These are phyloP conservation scores for Gryllus bimaculatus DNA, from an alignment of 1,140 invertebrate genomes.

Conservation along the genomic window DNA sequence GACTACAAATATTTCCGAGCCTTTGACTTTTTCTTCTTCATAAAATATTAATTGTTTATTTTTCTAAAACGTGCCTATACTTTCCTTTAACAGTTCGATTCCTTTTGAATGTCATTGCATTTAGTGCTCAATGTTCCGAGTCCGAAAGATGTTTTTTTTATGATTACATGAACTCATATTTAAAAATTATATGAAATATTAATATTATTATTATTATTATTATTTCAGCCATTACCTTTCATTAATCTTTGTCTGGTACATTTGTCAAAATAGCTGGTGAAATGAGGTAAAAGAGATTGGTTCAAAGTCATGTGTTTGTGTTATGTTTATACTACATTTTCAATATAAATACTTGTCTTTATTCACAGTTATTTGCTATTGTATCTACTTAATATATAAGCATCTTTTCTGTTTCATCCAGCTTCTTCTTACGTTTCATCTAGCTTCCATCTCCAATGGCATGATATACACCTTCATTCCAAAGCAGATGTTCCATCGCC, in stretches of 20 bases:
- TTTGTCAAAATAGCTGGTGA: background rate
- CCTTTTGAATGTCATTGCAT: background rate
- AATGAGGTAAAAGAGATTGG: no score
- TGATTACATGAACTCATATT: no score
- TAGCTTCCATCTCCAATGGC: background rate
- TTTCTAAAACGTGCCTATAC: background rate
- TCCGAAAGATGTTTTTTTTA: background rate
- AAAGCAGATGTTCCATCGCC: background rate
- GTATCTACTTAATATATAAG: background rate
- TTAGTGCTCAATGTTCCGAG: background rate
- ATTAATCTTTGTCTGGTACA: background rate
- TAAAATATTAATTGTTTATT: background rate
- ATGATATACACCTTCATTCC: background rate
- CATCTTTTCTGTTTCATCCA: background rate
- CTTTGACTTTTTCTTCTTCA: background rate
- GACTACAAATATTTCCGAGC: background rate
- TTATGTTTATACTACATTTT: background rate
- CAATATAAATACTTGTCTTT: background rate
- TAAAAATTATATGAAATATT: background rate
- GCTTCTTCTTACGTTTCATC: background rate
- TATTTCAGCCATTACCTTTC: background rate
- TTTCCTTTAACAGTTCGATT: no score
- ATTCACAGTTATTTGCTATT: background rate
- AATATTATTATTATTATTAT: background rate
- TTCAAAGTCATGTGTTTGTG: background rate